Evolutionary conservation across 2,113 vertebrate genomes (phyloP).

Genomic region (Typhlomys cinereus): DNA sequence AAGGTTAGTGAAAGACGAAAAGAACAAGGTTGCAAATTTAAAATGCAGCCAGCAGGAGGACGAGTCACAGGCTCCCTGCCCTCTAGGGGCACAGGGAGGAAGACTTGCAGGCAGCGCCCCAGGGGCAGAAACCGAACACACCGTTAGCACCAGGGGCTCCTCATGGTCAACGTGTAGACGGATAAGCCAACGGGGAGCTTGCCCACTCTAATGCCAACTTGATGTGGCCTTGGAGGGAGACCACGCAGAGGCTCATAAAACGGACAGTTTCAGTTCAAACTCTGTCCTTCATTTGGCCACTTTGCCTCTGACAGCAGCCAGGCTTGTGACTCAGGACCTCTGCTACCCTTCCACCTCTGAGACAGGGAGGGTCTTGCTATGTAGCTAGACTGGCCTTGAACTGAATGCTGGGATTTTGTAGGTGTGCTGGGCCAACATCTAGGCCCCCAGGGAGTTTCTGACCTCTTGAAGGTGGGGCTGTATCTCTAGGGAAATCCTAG

Average conservation of each 20-base stretch:
- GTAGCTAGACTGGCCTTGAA: not conserved
- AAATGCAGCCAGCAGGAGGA: not conserved
- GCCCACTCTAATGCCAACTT: not conserved
- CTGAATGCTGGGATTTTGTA: not conserved
- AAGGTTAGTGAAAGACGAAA: not conserved
- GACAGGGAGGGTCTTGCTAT: not conserved
- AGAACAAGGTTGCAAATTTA: not conserved
- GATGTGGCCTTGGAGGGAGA: not conserved
- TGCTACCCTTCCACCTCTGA: not conserved
- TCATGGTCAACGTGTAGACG: too few species aligned
- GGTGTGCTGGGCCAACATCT: not conserved
- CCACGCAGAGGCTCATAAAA: not conserved
- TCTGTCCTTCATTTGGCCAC: accelerated
- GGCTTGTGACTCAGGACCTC: not conserved
- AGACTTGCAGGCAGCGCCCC: not conserved
- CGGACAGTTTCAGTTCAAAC: not conserved
- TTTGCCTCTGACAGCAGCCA: not conserved
- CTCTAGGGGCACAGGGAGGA: not conserved
- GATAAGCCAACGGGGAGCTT: not conserved
- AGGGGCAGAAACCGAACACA: not conserved
- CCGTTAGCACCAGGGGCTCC: not conserved
- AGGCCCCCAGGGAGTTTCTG: not conserved
- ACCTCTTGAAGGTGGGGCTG: not conserved
- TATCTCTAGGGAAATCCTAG: not conserved
- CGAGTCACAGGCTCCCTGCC: not conserved